Evolutionary conservation across 2,888 invertebrate genomes (phyloP), one percentile per base, ranked within the genome.

Genomic region (Physocephala rufipes): DNA sequence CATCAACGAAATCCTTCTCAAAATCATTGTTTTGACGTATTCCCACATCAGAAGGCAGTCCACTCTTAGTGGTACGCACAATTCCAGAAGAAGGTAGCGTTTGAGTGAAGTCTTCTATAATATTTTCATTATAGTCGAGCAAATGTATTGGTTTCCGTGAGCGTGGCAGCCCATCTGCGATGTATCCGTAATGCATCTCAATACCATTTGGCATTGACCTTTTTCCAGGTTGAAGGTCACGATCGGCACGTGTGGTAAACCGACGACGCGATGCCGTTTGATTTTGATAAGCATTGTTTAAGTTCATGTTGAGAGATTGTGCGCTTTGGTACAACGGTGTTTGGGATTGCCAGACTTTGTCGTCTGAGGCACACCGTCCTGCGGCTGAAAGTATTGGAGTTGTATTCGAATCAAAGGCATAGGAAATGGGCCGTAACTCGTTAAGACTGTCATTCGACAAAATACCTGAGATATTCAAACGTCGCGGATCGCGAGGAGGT

Each of bases 401-500:
- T 0, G 78, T 78, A 15, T 68, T 77, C 55, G 82, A 82, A 73
- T 89, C 89, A 71, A 89, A 89, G 51, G 89, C 89, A 73, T 88
- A 89, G 0, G 89, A 88, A 47, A 88, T 84, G 0, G 89, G 90
- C 68, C 89, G 85, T 69, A 78, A 77, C 74, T 81, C 87, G 2
- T 78, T 77, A 0, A 82, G 78, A 64, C 87, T 83, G 24, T 78
- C 79, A 21, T 78, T 79, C 1, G 76, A 73, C 28, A 78, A 73
- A 19, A 77, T 75, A 2, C 74, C 76, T 1, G 77, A 87, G n/a
- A 87, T 84, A 71, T 88, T 86, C n/a, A 89, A 87, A 70, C 87
- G 81, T 72, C 91, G 88, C 75, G 91, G 93, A 84, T 92, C 93
- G 77, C 92, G 87, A n/a, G 94, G 93, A 0, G 94, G 94, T 36